Percentiles rank a stretch among this genome's conserved stretches.
Evolutionary conservation across 2,888 invertebrate genomes (phyloP).

Genomic region (Dromius quadrimaculatus): DNA sequence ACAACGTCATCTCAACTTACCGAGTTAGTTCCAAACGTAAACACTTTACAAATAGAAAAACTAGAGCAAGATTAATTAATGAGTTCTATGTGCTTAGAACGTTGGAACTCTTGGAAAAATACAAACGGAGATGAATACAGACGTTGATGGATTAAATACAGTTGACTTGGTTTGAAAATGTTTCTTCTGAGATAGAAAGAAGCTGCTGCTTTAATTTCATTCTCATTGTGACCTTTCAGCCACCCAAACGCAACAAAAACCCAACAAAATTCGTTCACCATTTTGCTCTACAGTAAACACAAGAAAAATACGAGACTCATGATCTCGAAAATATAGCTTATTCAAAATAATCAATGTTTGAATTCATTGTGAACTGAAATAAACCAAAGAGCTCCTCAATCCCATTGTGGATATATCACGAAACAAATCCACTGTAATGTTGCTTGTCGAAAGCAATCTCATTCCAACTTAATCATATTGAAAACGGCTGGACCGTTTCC

Average conservation of each 20-base stretch:
- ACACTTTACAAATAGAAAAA: conserved; percentile 26
- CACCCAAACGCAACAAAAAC: conserved; percentile 1
- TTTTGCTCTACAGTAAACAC: too few relatives aligned
- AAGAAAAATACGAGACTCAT: too few relatives aligned
- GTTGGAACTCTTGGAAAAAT: conserved; percentile 8
- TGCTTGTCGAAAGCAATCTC: not conserved
- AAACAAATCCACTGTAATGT: not conserved
- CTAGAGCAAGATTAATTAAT: conserved; percentile 35
- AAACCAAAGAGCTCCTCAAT: too few relatives aligned
- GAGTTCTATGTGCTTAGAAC: conserved; percentile 35
- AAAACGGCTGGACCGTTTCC: not conserved
- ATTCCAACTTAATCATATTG: conserved; percentile 20
- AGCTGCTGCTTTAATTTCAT: conserved; percentile 27
- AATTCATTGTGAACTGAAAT: too few relatives aligned
- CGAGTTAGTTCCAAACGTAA: conserved; percentile 32
- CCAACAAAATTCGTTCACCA: conserved; percentile 28
- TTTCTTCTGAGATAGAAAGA: conserved; percentile 21
- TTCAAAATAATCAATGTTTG: too few relatives aligned
- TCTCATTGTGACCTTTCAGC: conserved; percentile 28
- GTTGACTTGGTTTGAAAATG: conserved; percentile 29
- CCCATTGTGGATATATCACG: too few relatives aligned
- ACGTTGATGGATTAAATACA: conserved; percentile 44
- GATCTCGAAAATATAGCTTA: too few relatives aligned
- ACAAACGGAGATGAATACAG: conserved; percentile 9
- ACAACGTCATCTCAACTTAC: conserved; percentile 6